phyloP scores from a whole-genome alignment of 2,888 invertebrate genomes.

The Drosophila differens region DNA sequence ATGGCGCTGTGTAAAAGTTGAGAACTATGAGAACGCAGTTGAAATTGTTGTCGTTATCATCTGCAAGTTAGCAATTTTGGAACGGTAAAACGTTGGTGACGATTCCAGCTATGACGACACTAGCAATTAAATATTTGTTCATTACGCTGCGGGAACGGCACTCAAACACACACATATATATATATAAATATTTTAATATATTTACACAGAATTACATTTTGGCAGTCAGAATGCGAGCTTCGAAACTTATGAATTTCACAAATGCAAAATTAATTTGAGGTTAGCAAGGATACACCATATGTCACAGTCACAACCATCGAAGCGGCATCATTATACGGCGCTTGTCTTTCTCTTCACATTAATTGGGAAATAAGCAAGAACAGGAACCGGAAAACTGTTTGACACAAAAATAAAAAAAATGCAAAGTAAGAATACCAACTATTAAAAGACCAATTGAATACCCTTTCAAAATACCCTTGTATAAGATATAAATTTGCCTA shows the following conservation, averaged over 20 bases:
- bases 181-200: not conserved
- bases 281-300: conserved; percentile 60
- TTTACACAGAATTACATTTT: conserved; percentile 8
- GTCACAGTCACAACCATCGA: conserved; percentile 11
- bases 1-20: conserved; percentile 49
- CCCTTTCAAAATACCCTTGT: too few relatives aligned
- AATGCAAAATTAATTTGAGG: conserved; percentile 75
- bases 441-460: not conserved
- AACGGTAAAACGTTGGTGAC: not conserved
- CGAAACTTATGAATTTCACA: conserved; percentile 77
- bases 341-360: conserved; percentile 63
- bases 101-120: conserved; percentile 53
- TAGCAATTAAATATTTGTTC: conserved; percentile 67
- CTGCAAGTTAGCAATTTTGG: conserved; percentile 52
- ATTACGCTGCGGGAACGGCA: conserved; percentile 22
- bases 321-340: conserved; percentile 65
- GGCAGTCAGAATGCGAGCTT: conserved; percentile 39
- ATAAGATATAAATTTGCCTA: not conserved
- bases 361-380: conserved; percentile 61
- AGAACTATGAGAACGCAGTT: conserved; percentile 59
- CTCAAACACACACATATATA: not conserved
- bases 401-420: conserved; percentile 43
- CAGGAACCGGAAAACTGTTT: conserved; percentile 30
- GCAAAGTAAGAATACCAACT: not conserved
- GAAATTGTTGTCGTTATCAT: conserved; percentile 40